These are phyloP conservation scores for Cryptosula pallasiana DNA, from an alignment of 2,888 invertebrate genomes.

Conservation along the genomic window DNA sequence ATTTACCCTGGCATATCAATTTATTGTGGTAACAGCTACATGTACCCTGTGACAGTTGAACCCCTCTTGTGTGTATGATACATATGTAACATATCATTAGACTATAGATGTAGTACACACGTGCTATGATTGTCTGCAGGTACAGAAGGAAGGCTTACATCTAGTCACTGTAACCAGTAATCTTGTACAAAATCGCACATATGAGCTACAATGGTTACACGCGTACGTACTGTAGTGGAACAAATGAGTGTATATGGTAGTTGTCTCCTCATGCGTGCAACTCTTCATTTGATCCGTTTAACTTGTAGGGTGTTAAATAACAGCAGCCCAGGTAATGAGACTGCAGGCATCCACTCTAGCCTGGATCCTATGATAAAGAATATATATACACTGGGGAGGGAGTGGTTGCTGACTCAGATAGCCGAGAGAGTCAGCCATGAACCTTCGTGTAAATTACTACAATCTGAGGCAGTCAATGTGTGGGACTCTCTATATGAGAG, in stretches of 20 bases:
- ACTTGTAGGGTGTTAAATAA: background rate
- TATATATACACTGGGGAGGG: slow-evolving; percentile 85
- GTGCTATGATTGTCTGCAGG: no score
- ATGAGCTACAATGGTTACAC: slow-evolving; percentile 24
- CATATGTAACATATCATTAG: no score
- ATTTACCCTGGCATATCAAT: no score
- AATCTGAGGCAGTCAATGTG: slow-evolving; percentile 80
- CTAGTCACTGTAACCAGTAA: slow-evolving; percentile 82
- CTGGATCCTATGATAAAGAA: slow-evolving; percentile 86
- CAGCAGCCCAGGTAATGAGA: background rate
- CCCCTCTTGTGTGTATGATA: no score
- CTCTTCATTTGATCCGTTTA: no score
- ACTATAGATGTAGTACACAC: no score
- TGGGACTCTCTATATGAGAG: slow-evolving; percentile 89
- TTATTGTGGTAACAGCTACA: no score
- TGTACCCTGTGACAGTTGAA: no score
- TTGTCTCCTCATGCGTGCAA: no score
- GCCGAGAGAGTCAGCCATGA: slow-evolving; percentile 37
- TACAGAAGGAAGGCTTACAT: slow-evolving; percentile 89
- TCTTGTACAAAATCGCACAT: slow-evolving; percentile 71
- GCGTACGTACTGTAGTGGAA: no score
- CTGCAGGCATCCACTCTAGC: slow-evolving; percentile 4
- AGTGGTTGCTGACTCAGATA: slow-evolving; percentile 81
- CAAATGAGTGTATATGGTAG: no score
- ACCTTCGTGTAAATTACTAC: slow-evolving; percentile 62